Evolutionary conservation across 53 echinoderm and acorn worm species (phyloP).

Genomic region (Holothuria scabra): DNA sequence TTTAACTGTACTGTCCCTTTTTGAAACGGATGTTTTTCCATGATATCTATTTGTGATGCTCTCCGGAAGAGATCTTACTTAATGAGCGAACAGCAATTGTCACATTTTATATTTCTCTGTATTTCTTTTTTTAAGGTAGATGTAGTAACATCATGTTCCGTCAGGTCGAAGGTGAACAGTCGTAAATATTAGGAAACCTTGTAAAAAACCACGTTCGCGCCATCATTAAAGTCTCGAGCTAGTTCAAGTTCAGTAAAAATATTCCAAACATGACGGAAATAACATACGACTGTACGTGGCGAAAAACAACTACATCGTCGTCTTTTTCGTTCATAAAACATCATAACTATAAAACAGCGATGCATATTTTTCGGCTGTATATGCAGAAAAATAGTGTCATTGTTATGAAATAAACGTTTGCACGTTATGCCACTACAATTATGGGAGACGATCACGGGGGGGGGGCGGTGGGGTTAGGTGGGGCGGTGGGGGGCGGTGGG

Average conservation of each 20-base stretch:
- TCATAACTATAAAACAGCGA: too few species aligned
- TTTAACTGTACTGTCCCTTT: not conserved
- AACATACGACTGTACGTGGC: too few species aligned
- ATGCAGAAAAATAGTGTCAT: too few species aligned
- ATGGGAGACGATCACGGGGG: too few species aligned
- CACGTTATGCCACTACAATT: too few species aligned
- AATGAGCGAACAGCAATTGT: not conserved
- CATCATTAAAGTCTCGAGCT: slow-evolving; percentile 29
- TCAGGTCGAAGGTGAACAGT: slow-evolving; percentile 16
- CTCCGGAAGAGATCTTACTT: not conserved
- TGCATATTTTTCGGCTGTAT: too few species aligned
- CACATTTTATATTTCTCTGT: not conserved
- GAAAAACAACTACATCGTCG: too few species aligned
- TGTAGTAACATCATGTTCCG: slow-evolving; percentile 24
- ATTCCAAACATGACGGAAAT: not conserved
- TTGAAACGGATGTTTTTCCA: slow-evolving; percentile 23
- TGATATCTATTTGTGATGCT: slow-evolving; percentile 8
- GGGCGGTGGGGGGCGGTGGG: too few species aligned
- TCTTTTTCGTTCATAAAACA: too few species aligned
- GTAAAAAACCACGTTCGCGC: slow-evolving; percentile 20
- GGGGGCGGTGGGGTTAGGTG: too few species aligned
- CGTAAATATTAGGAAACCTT: slow-evolving; percentile 1
- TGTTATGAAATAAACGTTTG: too few species aligned
- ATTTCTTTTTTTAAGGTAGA: not conserved
- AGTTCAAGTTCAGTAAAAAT: slow-evolving; percentile 26